Evolutionary conservation across 1,140 invertebrate genomes (phyloP).

Genomic region (Dreissena polymorpha): DNA sequence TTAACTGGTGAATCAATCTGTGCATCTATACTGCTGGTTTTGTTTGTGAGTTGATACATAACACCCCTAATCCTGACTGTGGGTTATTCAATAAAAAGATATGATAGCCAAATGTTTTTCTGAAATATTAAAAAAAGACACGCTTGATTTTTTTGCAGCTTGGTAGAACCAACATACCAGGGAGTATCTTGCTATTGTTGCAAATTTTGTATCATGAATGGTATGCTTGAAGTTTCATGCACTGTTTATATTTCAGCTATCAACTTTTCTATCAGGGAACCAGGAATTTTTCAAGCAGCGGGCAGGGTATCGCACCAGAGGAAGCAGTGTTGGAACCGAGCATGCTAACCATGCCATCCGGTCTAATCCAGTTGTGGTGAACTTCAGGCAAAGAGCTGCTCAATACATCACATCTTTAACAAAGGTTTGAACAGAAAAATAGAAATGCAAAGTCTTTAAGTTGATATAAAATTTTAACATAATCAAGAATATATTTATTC

Average conservation of each 20-base stretch:
- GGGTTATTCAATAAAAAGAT: no score
- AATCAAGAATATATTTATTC: background rate
- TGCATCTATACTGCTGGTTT: no score
- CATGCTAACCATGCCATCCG: conserved; percentile 58
- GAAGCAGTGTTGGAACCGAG: conserved; percentile 72
- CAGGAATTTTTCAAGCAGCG: conserved; percentile 72
- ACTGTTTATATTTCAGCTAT: conserved; percentile 63
- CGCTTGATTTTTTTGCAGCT: no score
- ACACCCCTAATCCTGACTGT: no score
- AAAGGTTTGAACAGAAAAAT: conserved; percentile 55
- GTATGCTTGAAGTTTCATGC: no score
- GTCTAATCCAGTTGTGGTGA: conserved; percentile 71
- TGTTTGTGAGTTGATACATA: no score
- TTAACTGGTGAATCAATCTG: no score
- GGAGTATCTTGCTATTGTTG: no score
- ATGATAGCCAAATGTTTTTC: no score
- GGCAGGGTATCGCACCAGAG: conserved; percentile 75
- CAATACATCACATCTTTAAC: conserved; percentile 65
- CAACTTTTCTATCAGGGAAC: conserved; percentile 73
- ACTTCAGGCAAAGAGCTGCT: conserved; percentile 70
- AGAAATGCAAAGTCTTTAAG: background rate
- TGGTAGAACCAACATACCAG: no score
- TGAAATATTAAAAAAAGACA: no score
- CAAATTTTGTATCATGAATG: no score
- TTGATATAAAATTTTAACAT: background rate